These are phyloP conservation scores for Spialia ferax DNA, from an alignment of 2,888 invertebrate genomes.

Conservation along the genomic window DNA sequence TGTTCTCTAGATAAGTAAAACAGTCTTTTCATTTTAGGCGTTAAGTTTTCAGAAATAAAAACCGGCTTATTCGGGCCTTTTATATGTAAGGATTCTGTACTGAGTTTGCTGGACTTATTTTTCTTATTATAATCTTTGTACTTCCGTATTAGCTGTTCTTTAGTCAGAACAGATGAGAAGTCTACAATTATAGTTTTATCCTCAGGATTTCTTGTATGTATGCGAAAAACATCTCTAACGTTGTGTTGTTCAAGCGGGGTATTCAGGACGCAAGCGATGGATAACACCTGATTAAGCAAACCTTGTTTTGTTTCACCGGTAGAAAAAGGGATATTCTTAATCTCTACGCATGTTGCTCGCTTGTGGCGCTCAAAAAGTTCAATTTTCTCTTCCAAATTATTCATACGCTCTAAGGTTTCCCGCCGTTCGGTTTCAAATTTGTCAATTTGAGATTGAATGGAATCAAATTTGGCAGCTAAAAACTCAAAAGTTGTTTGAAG, in stretches of 20 bases:
- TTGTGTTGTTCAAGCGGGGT: neutral
- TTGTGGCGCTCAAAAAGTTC: neutral
- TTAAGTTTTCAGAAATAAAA: neutral
- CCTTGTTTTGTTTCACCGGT: neutral
- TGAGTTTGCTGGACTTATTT: neutral
- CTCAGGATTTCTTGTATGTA: neutral
- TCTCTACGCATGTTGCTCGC: neutral
- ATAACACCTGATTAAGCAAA: neutral
- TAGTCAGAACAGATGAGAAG: constrained; percentile 1
- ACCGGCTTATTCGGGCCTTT: neutral
- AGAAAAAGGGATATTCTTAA: neutral
- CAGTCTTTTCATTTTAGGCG: neutral
- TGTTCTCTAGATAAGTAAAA: neutral
- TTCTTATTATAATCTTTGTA: constrained; percentile 4
- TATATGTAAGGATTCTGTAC: neutral
- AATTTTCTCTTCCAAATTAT: neutral
- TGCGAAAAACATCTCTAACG: neutral
- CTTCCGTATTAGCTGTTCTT: constrained; percentile 5
- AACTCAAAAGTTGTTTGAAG: neutral
- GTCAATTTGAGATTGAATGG: neutral
- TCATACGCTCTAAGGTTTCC: neutral
- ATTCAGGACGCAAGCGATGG: neutral
- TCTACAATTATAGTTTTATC: neutral
- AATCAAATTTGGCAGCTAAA: neutral
- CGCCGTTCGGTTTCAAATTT: neutral